phyloP scores from a whole-genome alignment of 2,888 invertebrate genomes.

The Cantharis rufa region DNA sequence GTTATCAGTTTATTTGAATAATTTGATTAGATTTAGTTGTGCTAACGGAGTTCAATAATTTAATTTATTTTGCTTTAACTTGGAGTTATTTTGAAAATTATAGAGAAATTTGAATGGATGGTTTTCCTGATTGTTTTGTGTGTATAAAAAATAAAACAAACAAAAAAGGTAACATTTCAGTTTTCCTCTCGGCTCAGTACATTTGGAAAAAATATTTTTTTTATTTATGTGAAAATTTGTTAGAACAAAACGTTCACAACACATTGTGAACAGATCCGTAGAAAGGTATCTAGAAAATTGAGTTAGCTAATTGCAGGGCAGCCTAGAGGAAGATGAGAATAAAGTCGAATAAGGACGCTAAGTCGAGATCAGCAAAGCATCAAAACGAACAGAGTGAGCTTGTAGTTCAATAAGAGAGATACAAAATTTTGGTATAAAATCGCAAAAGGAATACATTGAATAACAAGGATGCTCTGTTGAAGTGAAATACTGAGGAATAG shows the following conservation, averaged over 20 bases:
- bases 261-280: conserved; percentile 55
- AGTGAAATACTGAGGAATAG: conserved; percentile 15
- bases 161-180: background rate
- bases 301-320: conserved; percentile 58
- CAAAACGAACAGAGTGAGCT: conserved; percentile 19
- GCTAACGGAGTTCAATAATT: background rate
- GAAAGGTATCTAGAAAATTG: conserved; percentile 58
- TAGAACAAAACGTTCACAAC: conserved; percentile 56
- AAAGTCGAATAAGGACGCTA: conserved; percentile 22
- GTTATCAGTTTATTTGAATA: background rate
- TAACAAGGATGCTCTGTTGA: conserved; percentile 15
- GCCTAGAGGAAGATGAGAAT: conserved; percentile 25
- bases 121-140: background rate
- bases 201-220: background rate
- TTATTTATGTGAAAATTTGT: conserved; percentile 38
- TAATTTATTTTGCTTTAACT: background rate
- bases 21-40: background rate
- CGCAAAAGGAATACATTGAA: conserved; percentile 13
- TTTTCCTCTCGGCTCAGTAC: background rate
- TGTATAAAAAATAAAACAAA: background rate
- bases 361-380: conserved; percentile 16
- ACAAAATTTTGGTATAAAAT: conserved; percentile 27
- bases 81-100: background rate
- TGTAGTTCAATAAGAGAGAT: conserved; percentile 24
- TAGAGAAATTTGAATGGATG: background rate